Percentiles rank a stretch among this genome's conserved stretches.
These are phyloP conservation scores for Phyllotis vaccarum DNA, from an alignment of 2,797 vertebrate species.

Conservation along the genomic window DNA sequence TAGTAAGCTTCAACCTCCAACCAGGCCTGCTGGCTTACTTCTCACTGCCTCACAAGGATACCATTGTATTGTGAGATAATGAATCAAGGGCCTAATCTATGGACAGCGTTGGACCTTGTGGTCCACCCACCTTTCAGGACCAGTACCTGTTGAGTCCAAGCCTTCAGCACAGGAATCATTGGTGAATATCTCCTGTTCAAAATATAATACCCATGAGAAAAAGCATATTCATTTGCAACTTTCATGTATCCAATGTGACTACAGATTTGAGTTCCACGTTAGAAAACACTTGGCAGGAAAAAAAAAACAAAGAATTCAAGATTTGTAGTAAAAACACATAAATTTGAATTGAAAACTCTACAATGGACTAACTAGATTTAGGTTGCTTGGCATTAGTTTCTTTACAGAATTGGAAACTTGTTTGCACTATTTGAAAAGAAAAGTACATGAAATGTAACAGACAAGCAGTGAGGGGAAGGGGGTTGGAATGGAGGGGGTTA, in stretches of 20 bases:
- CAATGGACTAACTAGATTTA: neutral
- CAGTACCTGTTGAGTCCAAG: neutral
- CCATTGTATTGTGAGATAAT: neutral
- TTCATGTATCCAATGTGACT: neutral
- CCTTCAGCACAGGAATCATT: neutral
- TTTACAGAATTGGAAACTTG: neutral
- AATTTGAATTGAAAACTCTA: conserved; percentile 1
- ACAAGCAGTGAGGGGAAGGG: neutral
- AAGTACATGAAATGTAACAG: neutral
- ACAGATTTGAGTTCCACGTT: neutral
- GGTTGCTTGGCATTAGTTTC: neutral
- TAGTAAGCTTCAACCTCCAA: neutral
- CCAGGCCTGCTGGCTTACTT: neutral
- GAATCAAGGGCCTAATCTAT: neutral
- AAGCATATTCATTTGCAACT: neutral
- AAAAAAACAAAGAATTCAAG: too few relatives aligned
- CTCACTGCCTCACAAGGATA: neutral
- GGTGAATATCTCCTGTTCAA: neutral
- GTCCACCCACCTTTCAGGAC: neutral
- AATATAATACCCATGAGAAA: neutral
- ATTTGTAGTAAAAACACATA: conserved; percentile 10
- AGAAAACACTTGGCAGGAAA: neutral
- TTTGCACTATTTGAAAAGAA: neutral
- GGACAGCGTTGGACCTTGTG: neutral
- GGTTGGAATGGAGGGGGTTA: neutral